Evolutionary conservation across 2,113 vertebrate species (phyloP).

Genomic region (Petaurus breviceps): DNA sequence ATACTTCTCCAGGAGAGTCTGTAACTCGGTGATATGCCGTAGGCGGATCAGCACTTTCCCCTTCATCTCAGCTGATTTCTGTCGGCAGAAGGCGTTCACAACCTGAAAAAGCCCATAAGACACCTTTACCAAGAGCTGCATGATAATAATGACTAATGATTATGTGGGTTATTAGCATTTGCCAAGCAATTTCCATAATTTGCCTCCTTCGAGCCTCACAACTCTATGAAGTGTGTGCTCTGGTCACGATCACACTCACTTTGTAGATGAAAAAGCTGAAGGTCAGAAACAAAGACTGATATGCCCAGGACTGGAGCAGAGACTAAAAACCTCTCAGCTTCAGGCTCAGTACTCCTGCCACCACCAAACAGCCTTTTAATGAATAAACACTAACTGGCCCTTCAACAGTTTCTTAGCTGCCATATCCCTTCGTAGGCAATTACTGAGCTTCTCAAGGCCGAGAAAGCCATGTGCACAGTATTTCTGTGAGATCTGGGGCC

Average conservation of each 20-base stretch:
- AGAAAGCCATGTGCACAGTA: not conserved
- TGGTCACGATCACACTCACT: not conserved
- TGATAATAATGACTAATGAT: not conserved
- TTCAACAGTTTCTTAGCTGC: not conserved
- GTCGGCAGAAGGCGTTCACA: conserved; percentile 93
- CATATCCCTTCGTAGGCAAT: not conserved
- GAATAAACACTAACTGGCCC: not conserved
- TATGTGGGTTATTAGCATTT: not conserved
- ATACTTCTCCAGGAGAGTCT: conserved; percentile 88
- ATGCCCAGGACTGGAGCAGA: not conserved
- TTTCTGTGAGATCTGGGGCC: not conserved
- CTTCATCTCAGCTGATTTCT: conserved; percentile 93
- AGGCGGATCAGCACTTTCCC: conserved; percentile 93
- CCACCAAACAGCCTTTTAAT: not conserved
- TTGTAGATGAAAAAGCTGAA: not conserved
- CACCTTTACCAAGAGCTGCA: not conserved
- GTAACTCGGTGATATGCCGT: conserved; percentile 94
- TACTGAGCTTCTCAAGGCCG: not conserved
- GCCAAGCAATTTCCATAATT: not conserved
- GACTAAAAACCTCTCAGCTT: not conserved
- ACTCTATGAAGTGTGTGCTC: not conserved
- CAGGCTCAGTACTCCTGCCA: not conserved
- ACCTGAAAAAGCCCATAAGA: conserved; percentile 84
- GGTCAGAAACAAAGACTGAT: not conserved
- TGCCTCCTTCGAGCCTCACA: not conserved